Evolutionary conservation across 2,888 invertebrate genomes (phyloP), one percentile per base, ranked within the genome.

Genomic region (Nomada flava): DNA sequence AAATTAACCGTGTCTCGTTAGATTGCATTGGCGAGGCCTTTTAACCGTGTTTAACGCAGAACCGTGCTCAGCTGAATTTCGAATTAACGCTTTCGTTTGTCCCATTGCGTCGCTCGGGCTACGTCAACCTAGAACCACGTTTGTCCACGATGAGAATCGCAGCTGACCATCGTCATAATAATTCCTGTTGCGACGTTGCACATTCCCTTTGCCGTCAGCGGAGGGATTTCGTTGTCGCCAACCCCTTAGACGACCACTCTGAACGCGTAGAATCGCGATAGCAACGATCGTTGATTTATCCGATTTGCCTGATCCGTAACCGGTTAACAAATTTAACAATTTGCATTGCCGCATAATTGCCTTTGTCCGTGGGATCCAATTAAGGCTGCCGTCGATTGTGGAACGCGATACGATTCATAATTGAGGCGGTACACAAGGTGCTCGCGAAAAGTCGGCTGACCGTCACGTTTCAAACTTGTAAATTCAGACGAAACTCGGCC

Each of bases 1-100:
- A 77, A 74, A 73, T 77, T 73, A 65, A 53, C 57, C 65, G 57
- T 36, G 20, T 23, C 65, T 60, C 74, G 76, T 74, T 77, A 60
- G 52, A 77, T 77, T 59, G 44, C 73, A 73, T 65, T 29, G 20
- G 64, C n/a, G 23, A 47, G 15, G 59, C 42, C 64, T 59, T 59
- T 77, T 74, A 65, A 4, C n/a, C 53, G 53, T 4, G 53, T n/a
- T 55, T 10, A 10, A 20, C 20, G n/a, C 23, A 9, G 20, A 20
- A 11, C 11, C 20, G 55, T 10, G 44, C 44, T 44, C 44, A 2
- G 44, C 10, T 53, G 77, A 83, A 85, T 80, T 78, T 74, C 47
- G 78, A 78, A 86, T 86, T 82, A 80, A 84, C 76, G 67, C 78
- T 82, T 84, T 78, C 76, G 77, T 84, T 79, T 71, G 67, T 65